These are phyloP conservation scores for Nyctalus aviator DNA, from an alignment of 2,797 vertebrate genomes.

Conservation along the genomic window DNA sequence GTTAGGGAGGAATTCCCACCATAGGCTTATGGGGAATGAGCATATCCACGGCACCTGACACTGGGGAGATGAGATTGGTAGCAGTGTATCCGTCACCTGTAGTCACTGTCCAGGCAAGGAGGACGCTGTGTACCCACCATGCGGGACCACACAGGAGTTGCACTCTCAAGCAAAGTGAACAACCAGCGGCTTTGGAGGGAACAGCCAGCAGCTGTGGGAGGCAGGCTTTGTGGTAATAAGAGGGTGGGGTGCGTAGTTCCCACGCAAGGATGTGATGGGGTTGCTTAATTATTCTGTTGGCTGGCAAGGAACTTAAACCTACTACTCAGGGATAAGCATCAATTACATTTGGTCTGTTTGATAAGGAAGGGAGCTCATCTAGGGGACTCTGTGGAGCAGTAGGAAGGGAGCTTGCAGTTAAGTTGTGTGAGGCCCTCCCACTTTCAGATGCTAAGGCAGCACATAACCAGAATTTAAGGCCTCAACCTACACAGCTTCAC, in stretches of 20 bases:
- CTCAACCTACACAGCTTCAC: neutral
- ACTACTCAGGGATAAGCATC: neutral
- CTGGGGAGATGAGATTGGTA: neutral
- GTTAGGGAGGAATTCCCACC: neutral
- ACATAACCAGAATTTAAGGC: neutral
- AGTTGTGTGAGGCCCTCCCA: neutral
- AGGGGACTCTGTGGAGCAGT: neutral
- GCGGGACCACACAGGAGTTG: neutral
- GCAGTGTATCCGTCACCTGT: neutral
- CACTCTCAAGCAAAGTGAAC: neutral
- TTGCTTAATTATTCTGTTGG: neutral
- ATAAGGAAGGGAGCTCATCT: neutral
- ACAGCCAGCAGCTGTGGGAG: neutral
- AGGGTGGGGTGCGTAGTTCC: neutral
- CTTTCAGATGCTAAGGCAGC: neutral
- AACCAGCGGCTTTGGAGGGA: neutral
- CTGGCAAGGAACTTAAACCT: neutral
- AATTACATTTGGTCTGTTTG: neutral
- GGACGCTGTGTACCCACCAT: neutral
- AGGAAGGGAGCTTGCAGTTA: neutral
- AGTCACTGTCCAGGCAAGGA: neutral
- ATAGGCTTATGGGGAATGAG: neutral
- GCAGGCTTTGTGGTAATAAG: neutral
- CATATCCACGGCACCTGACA: neutral
- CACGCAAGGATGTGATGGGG: neutral